Conservation (phyloP, 2,888 invertebrate genomes). For the Agriopis marginaria region DNA sequence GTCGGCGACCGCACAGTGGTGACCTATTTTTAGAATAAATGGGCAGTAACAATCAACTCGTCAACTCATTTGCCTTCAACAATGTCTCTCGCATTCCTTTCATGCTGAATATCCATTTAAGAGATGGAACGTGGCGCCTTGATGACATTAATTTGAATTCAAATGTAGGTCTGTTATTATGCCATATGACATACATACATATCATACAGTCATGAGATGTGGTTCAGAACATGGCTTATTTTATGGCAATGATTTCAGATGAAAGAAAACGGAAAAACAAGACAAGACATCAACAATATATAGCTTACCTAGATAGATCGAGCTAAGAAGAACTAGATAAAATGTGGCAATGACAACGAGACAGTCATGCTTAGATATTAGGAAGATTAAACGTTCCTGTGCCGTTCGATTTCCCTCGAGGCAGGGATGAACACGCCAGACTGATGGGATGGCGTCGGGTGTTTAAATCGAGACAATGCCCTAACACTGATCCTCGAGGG, state of each 20-base stretch:
- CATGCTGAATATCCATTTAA: constrained; percentile 54
- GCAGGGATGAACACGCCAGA: constrained; percentile 54
- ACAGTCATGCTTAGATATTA: constrained; percentile 48
- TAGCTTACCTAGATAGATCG: background rate
- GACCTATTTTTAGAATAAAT: constrained; percentile 78
- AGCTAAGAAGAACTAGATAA: background rate
- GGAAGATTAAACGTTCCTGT: constrained; percentile 59
- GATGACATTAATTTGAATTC: constrained; percentile 53
- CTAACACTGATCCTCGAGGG: constrained; percentile 52
- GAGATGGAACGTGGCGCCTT: constrained; percentile 52
- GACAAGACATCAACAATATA: background rate
- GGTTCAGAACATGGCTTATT: background rate
- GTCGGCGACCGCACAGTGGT: constrained; percentile 67
- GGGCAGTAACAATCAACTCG: constrained; percentile 70
- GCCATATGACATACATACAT: background rate
- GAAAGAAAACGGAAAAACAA: background rate
- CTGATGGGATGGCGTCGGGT: constrained; percentile 54
- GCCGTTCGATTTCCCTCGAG: constrained; percentile 63
- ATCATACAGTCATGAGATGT: background rate
- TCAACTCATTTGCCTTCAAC: constrained; percentile 71
- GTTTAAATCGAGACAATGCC: constrained; percentile 60
- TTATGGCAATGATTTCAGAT: background rate
- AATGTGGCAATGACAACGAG: constrained; percentile 14
- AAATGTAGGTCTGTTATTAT: constrained; percentile 43
- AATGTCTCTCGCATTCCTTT: constrained; percentile 68